These are phyloP conservation scores for Stigmatopora nigra DNA, from an alignment of 2,113 vertebrate genomes.

Conservation along the genomic window DNA sequence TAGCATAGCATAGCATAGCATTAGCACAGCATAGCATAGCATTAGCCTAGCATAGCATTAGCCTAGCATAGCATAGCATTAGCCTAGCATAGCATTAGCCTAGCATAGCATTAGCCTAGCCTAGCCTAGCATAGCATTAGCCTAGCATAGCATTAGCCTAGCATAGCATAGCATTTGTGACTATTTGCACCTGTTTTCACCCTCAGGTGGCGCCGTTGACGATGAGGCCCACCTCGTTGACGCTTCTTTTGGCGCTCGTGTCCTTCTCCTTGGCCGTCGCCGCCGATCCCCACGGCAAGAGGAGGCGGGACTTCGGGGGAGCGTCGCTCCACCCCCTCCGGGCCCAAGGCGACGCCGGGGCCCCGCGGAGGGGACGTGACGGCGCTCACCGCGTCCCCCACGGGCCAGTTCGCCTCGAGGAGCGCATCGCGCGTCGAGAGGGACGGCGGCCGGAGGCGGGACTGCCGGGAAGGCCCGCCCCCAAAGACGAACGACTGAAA, in stretches of 20 bases:
- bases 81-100: too few relatives aligned
- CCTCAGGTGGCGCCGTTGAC: constrained; percentile 50
- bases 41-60: too few relatives aligned
- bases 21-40: too few relatives aligned
- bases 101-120: too few relatives aligned
- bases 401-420: constrained; percentile 52
- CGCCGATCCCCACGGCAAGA: constrained; percentile 40
- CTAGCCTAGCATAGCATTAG: too few relatives aligned
- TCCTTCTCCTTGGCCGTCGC: constrained; percentile 36
- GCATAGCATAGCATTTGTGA: too few relatives aligned
- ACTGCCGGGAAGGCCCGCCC: constrained; percentile 62
- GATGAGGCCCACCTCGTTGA: constrained; percentile 48
- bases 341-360: constrained; percentile 51
- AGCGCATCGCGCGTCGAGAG: constrained; percentile 65
- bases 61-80: too few relatives aligned
- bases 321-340: constrained; percentile 59
- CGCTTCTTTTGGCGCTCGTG: constrained; percentile 45
- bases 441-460: constrained; percentile 64
- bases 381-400: constrained; percentile 43
- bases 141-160: too few relatives aligned
- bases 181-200: too few relatives aligned
- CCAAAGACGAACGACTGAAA: constrained; percentile 68
- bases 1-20: too few relatives aligned
- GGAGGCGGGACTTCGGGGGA: constrained; percentile 56
- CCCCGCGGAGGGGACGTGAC: constrained; percentile 51